Percentiles rank a stretch among this genome's conserved stretches.
Evolutionary conservation across 2,888 invertebrate species (phyloP).

Genomic region (Morpho deidamia): DNA sequence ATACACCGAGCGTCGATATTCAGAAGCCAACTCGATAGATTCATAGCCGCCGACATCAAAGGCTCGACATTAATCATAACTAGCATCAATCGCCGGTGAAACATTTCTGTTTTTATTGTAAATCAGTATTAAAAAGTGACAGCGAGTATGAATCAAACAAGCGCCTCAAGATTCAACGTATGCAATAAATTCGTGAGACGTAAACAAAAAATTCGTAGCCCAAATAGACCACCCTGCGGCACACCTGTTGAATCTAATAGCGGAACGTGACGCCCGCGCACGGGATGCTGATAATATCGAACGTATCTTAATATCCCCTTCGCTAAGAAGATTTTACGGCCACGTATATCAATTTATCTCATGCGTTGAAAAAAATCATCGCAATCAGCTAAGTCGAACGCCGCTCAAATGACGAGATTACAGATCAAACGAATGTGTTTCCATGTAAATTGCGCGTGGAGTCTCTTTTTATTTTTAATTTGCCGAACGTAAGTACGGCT

Average conservation of each 20-base stretch:
- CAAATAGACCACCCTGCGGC: slow-evolving; percentile 65
- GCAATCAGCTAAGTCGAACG: slow-evolving; percentile 46
- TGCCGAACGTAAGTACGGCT: slow-evolving; percentile 48
- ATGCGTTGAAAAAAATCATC: slow-evolving; percentile 64
- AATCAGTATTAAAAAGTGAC: slow-evolving; percentile 77
- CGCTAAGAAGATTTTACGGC: slow-evolving; percentile 29
- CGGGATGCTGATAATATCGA: slow-evolving; percentile 54
- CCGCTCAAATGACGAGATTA: slow-evolving; percentile 38
- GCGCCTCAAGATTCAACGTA: slow-evolving; percentile 68
- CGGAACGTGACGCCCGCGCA: slow-evolving; percentile 39
- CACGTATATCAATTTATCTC: slow-evolving; percentile 58
- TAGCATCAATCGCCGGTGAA: slow-evolving; percentile 74
- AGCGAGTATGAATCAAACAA: slow-evolving; percentile 71
- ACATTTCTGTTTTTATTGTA: slow-evolving; percentile 75
- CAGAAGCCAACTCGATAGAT: slow-evolving; percentile 74
- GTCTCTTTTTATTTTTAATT: slow-evolving; percentile 64
- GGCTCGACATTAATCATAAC: slow-evolving; percentile 75
- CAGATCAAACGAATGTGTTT: slow-evolving; percentile 55
- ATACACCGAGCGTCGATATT: slow-evolving; percentile 69
- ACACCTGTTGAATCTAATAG: slow-evolving; percentile 74
- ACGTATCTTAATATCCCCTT: slow-evolving; percentile 19
- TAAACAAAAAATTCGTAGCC: slow-evolving; percentile 62
- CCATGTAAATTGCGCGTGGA: slow-evolving; percentile 61
- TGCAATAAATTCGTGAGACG: slow-evolving; percentile 70
- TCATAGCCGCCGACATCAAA: slow-evolving; percentile 76